These are phyloP conservation scores for Ataeniobius toweri DNA, from an alignment of 2,797 vertebrate species.

Conservation along the genomic window DNA sequence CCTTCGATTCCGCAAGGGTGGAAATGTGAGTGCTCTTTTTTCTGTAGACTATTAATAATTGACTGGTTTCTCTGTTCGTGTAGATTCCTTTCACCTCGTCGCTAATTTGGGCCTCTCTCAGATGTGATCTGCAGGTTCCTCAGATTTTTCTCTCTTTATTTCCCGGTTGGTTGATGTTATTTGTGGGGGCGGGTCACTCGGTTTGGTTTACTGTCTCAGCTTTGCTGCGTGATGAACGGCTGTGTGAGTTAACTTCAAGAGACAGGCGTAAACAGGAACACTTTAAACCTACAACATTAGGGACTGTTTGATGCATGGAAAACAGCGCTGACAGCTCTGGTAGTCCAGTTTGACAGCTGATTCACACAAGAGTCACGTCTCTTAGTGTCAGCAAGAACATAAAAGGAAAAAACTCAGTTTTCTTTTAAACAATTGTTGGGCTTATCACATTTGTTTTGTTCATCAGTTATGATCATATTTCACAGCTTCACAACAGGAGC, in stretches of 20 bases:
- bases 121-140: constrained; percentile 50
- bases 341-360: constrained; percentile 45
- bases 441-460: constrained; percentile 30
- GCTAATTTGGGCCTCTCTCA: constrained; percentile 61
- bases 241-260: constrained; percentile 48
- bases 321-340: constrained; percentile 54
- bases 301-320: constrained; percentile 60
- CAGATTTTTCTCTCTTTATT: constrained; percentile 1
- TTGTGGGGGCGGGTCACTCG: constrained; percentile 50
- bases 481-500: constrained; percentile 18
- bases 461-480: constrained; percentile 34
- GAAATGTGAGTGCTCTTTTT: constrained; percentile 9
- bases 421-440: constrained; percentile 18
- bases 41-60: constrained; percentile 69
- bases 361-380: constrained; percentile 38
- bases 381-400: constrained; percentile 41
- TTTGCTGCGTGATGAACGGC: constrained; percentile 44
- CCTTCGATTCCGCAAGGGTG: constrained; percentile 67
- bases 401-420: constrained; percentile 30
- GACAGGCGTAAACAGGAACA: constrained; percentile 55
- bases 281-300: constrained; percentile 57
- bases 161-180: constrained; percentile 65
- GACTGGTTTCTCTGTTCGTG: constrained; percentile 44
- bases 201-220: constrained; percentile 47
- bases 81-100: constrained; percentile 53